phyloP scores from a whole-genome alignment of 2,113 vertebrate species.

The Meriones unguiculatus region DNA sequence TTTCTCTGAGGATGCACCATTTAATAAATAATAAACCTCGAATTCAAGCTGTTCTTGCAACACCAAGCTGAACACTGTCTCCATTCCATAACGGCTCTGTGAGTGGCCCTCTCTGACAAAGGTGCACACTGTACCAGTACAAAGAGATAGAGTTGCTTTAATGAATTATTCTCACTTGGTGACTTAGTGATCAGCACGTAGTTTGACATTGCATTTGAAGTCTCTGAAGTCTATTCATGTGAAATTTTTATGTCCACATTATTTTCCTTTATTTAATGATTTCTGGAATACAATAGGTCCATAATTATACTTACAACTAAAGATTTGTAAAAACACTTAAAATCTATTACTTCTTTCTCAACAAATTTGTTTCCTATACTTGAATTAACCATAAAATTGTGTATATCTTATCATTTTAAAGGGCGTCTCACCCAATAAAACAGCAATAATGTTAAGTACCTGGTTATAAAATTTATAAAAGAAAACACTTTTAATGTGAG shows the following conservation, averaged over 20 bases:
- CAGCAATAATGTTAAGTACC: slow-evolving; percentile 21
- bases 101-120: neutral
- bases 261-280: slow-evolving; percentile 25
- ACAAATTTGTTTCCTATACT: slow-evolving; percentile 2
- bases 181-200: slow-evolving; percentile 23
- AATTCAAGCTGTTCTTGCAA: slow-evolving; percentile 20
- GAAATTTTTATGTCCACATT: slow-evolving; percentile 21
- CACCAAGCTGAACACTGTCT: neutral
- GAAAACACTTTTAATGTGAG: neutral
- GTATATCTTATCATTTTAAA: slow-evolving; percentile 6
- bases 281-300: neutral
- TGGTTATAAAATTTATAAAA: neutral
- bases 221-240: slow-evolving; percentile 20
- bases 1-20: slow-evolving; percentile 14
- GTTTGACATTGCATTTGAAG: slow-evolving; percentile 34
- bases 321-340: slow-evolving; percentile 34
- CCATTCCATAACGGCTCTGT: neutral
- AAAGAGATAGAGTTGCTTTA: neutral
- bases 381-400: neutral
- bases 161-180: slow-evolving; percentile 41
- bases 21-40: neutral
- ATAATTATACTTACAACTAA: slow-evolving; percentile 24
- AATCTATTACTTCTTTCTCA: slow-evolving; percentile 29
- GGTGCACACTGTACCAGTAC: neutral
- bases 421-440: neutral